These are phyloP conservation scores for Upupa epops DNA, from an alignment of 2,113 vertebrate genomes.

Conservation along the genomic window DNA sequence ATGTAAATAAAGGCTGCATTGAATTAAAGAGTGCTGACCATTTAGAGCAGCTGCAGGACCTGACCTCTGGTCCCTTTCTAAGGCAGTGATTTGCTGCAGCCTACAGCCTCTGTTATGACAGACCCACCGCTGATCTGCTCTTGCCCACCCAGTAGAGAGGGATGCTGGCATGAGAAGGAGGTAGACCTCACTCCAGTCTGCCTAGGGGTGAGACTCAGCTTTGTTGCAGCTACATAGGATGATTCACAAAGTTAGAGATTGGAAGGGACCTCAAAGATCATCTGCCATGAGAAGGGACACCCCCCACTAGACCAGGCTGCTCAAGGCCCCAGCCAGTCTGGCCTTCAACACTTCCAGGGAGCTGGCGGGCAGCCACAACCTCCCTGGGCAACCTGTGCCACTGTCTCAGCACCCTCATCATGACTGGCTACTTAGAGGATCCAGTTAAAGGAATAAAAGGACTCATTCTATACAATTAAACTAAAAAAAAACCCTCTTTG, in stretches of 20 bases:
- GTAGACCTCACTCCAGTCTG: accelerated
- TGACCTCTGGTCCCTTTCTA: neutral
- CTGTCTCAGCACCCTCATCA: no score
- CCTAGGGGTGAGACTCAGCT: neutral
- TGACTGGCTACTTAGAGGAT: no score
- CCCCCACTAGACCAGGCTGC: no score
- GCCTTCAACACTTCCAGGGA: no score
- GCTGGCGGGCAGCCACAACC: no score
- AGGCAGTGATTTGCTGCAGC: neutral
- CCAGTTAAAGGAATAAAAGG: no score
- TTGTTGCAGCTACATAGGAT: neutral
- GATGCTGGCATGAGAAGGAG: neutral
- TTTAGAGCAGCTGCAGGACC: slow-evolving; percentile 56
- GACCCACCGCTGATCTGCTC: accelerated
- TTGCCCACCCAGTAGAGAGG: neutral
- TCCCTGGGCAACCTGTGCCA: no score
- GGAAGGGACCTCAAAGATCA: no score
- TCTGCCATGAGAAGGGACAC: no score
- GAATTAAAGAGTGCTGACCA: slow-evolving; percentile 41
- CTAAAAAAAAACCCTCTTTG: neutral
- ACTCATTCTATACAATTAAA: no score
- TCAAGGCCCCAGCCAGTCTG: no score
- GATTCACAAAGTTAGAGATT: no score
- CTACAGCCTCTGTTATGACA: neutral
- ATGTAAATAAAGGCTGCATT: slow-evolving; percentile 57